Evolutionary conservation across 1,140 invertebrate genomes (phyloP).

Genomic region (Sarcophaga bullata): DNA sequence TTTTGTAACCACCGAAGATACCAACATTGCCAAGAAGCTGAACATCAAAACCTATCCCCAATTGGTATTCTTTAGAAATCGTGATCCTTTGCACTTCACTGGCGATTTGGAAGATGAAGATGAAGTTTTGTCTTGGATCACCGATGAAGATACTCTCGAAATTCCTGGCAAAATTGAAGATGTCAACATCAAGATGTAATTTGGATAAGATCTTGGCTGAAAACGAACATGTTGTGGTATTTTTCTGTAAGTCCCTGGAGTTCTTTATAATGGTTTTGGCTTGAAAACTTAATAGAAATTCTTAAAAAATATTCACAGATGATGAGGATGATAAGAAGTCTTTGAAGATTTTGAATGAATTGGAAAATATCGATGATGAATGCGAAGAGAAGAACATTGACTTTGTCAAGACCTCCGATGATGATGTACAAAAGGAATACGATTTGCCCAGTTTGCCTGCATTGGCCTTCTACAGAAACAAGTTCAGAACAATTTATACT

Average conservation of each 20-base stretch:
- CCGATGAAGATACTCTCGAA: constrained; percentile 90
- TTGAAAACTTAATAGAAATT: constrained; percentile 22
- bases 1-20: constrained; percentile 92
- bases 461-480: constrained; percentile 89
- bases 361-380: constrained; percentile 95
- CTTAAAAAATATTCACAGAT: constrained; percentile 69
- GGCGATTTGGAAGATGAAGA: constrained; percentile 92
- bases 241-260: constrained; percentile 84
- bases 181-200: constrained; percentile 89
- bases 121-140: constrained; percentile 89
- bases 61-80: constrained; percentile 91
- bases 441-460: constrained; percentile 84
- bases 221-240: constrained; percentile 89
- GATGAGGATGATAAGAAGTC: constrained; percentile 90
- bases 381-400: constrained; percentile 92
- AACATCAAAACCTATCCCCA: constrained; percentile 86
- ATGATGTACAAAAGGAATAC: constrained; percentile 88
- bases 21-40: constrained; percentile 82
- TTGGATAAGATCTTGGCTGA: constrained; percentile 90
- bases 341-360: constrained; percentile 86
- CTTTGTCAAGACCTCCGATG: constrained; percentile 93
- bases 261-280: no score
- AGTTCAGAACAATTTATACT: constrained; percentile 87
- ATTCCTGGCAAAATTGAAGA: constrained; percentile 93
- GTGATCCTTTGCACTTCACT: constrained; percentile 77